These are phyloP conservation scores for Drosophila mimetica DNA, from an alignment of 2,888 invertebrate genomes.

Conservation along the genomic window DNA sequence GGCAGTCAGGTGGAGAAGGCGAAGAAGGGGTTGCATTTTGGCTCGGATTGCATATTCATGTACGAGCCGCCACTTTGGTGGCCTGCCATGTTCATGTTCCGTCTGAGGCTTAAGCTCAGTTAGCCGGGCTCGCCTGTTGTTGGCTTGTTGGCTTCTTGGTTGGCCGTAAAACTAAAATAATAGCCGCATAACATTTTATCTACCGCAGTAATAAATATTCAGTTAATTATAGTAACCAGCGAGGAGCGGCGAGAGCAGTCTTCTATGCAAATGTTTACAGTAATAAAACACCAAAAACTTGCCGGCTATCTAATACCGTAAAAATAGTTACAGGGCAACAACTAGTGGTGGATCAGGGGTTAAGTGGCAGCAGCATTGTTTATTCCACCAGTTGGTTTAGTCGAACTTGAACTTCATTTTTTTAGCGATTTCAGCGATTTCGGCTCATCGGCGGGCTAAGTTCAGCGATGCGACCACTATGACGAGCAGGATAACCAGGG, in stretches of 20 bases:
- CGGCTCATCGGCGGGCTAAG: background rate
- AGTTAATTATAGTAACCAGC: slow-evolving; percentile 72
- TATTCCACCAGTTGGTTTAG: slow-evolving; percentile 1
- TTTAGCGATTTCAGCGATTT: too few relatives aligned
- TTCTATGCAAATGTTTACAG: slow-evolving; percentile 40
- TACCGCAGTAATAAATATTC: slow-evolving; percentile 78
- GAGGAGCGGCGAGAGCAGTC: slow-evolving; percentile 1
- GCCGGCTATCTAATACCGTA: slow-evolving; percentile 25
- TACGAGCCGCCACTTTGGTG: slow-evolving; percentile 28
- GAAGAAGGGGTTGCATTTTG: too few relatives aligned
- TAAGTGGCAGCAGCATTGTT: slow-evolving; percentile 1
- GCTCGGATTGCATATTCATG: slow-evolving; percentile 52
- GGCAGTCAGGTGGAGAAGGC: too few relatives aligned
- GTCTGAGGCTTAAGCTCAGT: slow-evolving; percentile 65
- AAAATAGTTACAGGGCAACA: background rate
- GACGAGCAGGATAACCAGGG: slow-evolving; percentile 4
- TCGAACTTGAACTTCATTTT: slow-evolving; percentile 1
- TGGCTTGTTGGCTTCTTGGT: slow-evolving; percentile 54
- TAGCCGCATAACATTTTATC: slow-evolving; percentile 80
- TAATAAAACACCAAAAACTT: slow-evolving; percentile 47
- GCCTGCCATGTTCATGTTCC: slow-evolving; percentile 45
- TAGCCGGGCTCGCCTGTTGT: slow-evolving; percentile 33
- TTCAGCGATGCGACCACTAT: slow-evolving; percentile 2
- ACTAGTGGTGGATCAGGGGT: background rate
- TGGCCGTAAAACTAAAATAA: slow-evolving; percentile 78